Percentiles rank a stretch among this genome's conserved stretches.
Conservation (phyloP, 2,797 vertebrate species). For the Agapornis canus region DNA sequence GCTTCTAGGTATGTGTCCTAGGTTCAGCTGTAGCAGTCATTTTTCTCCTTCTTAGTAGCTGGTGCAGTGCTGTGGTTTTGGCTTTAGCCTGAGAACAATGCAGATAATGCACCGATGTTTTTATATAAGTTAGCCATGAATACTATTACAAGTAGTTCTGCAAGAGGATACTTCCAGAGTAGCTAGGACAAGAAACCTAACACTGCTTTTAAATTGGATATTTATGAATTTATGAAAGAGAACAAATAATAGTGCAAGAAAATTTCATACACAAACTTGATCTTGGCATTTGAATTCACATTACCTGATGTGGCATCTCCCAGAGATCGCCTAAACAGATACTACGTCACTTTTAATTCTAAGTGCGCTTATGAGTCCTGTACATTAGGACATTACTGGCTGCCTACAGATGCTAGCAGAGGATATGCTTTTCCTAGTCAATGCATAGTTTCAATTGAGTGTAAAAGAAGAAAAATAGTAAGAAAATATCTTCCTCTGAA, state of each 20-base stretch:
- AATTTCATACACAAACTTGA: background rate
- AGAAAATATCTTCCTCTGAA: background rate
- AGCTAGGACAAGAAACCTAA: background rate
- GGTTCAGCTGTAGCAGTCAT: background rate
- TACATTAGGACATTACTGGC: too few species aligned
- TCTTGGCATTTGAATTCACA: background rate
- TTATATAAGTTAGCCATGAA: background rate
- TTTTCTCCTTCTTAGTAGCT: background rate
- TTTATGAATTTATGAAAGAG: background rate
- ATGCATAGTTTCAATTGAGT: background rate
- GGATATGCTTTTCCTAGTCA: background rate
- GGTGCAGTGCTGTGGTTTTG: too few species aligned
- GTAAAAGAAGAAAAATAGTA: background rate
- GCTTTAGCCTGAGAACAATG: background rate
- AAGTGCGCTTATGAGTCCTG: background rate
- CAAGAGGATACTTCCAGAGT: background rate
- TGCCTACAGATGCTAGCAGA: background rate
- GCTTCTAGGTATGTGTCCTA: constrained; percentile 83
- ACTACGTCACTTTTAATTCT: background rate
- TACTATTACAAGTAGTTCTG: background rate
- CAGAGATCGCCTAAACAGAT: background rate
- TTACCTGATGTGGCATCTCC: background rate
- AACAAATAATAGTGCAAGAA: background rate
- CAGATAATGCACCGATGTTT: background rate
- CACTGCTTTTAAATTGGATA: background rate